These are phyloP conservation scores for Cyclina sinensis DNA, from an alignment of 1,140 invertebrate genomes.

Conservation along the genomic window DNA sequence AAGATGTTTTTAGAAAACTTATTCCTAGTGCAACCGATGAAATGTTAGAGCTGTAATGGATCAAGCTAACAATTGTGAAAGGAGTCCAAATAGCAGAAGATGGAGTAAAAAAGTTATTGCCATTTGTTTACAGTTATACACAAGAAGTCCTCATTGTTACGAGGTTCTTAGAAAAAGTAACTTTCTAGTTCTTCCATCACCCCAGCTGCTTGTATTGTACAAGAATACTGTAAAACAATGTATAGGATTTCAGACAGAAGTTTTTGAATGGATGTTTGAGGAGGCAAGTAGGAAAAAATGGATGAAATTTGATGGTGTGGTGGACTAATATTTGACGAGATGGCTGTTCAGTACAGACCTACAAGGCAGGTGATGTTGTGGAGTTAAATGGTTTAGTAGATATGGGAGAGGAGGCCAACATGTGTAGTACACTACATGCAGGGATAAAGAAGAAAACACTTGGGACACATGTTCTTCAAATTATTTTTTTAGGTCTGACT, in stretches of 20 bases:
- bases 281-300: slow-evolving; percentile 44
- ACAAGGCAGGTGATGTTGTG: not conserved
- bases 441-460: slow-evolving; percentile 49
- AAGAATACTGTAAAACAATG: not conserved
- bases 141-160: not conserved
- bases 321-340: slow-evolving; percentile 66
- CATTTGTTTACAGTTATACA: not conserved
- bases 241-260: not conserved
- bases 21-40: not conserved
- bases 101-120: not conserved
- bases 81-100: not conserved
- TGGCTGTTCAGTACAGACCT: slow-evolving; percentile 46
- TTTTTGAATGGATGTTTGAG: slow-evolving; percentile 43
- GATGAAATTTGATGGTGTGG: slow-evolving; percentile 44
- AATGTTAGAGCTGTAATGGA: not conserved
- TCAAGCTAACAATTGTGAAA: not conserved
- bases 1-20: not conserved
- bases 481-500: slow-evolving; percentile 64
- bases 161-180: not conserved
- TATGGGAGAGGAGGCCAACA: slow-evolving; percentile 35
- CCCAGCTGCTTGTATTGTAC: not conserved
- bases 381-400: slow-evolving; percentile 46
- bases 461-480: slow-evolving; percentile 63
- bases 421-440: not conserved
- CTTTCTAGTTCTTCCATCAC: not conserved